Percentiles rank a stretch among this genome's conserved stretches.
Evolutionary conservation across 1,140 invertebrate species (phyloP).

Genomic region (Sitobion miscanthi): DNA sequence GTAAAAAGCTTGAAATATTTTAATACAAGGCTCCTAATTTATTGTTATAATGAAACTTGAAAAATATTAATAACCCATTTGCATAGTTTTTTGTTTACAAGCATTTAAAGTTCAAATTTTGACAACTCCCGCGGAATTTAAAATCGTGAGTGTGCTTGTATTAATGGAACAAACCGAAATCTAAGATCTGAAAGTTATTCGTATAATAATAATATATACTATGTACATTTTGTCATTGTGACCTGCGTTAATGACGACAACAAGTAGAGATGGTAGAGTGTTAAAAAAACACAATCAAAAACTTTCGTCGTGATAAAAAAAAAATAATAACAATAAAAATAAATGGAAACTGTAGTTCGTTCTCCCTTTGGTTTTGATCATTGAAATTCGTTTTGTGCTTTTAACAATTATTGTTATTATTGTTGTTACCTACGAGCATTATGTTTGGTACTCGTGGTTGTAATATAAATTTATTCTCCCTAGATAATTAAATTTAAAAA

Average conservation of each 20-base stretch:
- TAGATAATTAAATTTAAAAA: too few species aligned
- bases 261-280: background rate
- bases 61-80: too few species aligned
- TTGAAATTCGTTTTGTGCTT: slow-evolving; percentile 3
- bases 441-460: background rate
- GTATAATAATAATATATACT: background rate
- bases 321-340: slow-evolving; percentile 1
- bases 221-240: background rate
- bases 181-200: background rate
- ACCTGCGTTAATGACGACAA: background rate
- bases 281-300: slow-evolving; percentile 23
- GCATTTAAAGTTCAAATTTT: too few species aligned
- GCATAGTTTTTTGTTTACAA: too few species aligned
- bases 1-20: too few species aligned
- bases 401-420: slow-evolving; percentile 1
- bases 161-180: background rate
- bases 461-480: background rate
- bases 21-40: too few species aligned
- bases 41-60: too few species aligned
- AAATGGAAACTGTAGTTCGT: background rate
- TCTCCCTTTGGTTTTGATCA: background rate
- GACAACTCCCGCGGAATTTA: background rate
- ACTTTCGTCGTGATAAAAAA: background rate
- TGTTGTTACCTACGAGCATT: background rate
- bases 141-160: background rate